Base-by-base conservation (phyloP, 2,797 vertebrate species). In the Periophthalmus magnuspinnatus region DNA sequence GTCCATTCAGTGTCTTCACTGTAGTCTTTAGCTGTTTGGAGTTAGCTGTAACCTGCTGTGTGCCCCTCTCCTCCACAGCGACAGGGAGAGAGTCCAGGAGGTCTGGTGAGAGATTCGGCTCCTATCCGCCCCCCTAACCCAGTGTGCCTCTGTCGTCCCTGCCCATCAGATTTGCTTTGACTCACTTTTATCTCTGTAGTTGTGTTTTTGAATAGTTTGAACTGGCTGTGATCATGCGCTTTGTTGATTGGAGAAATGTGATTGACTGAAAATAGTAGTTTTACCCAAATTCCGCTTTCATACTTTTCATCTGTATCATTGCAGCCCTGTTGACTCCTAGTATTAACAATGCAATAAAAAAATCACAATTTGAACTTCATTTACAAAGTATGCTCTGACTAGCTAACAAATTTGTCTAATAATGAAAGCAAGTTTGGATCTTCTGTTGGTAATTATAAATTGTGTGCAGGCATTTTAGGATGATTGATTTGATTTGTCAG, bases 101-200 rank as follows among this genome's bases (percentile, higher is more conserved):
- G 94, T 94, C 91, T 96, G 97, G 97, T 99, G 97, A 99, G 97
- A 99, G 97, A 95, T 96, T 94, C 91, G 91, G 81, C 86, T 83
- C 92, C 93, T 81, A 75, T 68, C 68, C 76, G 68, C 79, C 32
- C 64, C 64, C 50, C 52, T 74, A 65, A 74, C 76, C 66, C 36
- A 21, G 65, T 79, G 65, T 91, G 84, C 72, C 79, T 58, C 60
- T 63, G 65, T 50, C 71, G 2, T 48, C 70, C 65, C 55, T 16
- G 45, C 52, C 22, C 48, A 34, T 64, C 61, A 60, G 67, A 61
- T 78, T 38, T 65, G 52, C 70, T 81, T 76, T 75, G 57, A 36
- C 74, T 70, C 68, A 82, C 68, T 80, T 76, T 47, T 69, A 71
- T 76, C 62, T 38, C 3, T 41, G 34, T 67, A 74, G 70, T 60